Base-by-base conservation (phyloP, 2,888 invertebrate species). In the Myathropa florea region DNA sequence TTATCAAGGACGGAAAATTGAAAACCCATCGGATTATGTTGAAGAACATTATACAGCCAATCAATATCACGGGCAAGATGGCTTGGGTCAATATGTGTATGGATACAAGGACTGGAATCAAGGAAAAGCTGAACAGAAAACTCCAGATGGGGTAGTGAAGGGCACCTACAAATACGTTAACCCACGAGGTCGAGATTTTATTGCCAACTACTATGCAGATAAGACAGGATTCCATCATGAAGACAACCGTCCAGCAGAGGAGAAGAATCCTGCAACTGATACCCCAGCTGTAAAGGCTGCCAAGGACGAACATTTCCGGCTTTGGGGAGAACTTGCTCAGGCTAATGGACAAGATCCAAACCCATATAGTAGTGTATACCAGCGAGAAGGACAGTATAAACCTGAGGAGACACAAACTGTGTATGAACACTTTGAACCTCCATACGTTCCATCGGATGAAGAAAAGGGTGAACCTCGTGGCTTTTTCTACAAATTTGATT, bases 141-240 rank as follows among this genome's bases (percentile, higher is more conserved):
- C 94, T 82, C 93, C 94, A 0, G 94, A 94, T 65, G 96, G 96
- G 21, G 94, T 95, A 75, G 94, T 96, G 21, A 93, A 94, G 26
- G 96, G 96, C n/a, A 94, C 95, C 9, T 96, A 96, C 91, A 94
- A 95, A 84, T 96, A 95, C 92, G 94, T 94, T 60, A 94, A 94
- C 88, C 94, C 94, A 9, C 90, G 91, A 88, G 93, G 93, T 26
- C 91, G 92, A 26, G 92, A 93, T 68, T 92, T 92, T 77, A 67
- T 92, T 80, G 92, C 92, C 83, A 92, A 94, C 85, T 96, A 96
- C 91, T 96, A 95, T 94, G 96, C 96, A 80, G 96, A 96, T 90
- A 94, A 94, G 88, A 93, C 94, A 88, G 96, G 96, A n/a, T 96
- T 96, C 93, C 96, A 96, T 92, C 96, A 96, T 88, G 94, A 95